Base-by-base conservation (phyloP, 2,113 vertebrate species). In the Strigops habroptila region DNA sequence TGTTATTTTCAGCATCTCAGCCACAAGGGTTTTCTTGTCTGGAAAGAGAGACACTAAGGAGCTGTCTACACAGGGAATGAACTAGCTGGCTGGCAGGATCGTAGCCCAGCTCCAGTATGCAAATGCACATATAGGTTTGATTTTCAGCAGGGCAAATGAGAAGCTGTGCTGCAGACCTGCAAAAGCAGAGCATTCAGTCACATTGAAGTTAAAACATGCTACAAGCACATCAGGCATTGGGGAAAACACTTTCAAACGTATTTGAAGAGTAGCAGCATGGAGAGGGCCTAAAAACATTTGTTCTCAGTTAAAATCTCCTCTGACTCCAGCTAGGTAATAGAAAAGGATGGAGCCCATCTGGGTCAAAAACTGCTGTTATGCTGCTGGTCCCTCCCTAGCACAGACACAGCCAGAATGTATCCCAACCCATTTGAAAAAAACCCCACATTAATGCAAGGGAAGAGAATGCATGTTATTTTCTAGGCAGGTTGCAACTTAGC, bases 41-140 rank as follows among this genome's bases (percentile, higher is more conserved):
- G 88, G 86, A 41, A 94, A n/a, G 83, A 82, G 86, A 70, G n/a
- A 59, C 93, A 93, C 70, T 6, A 37, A 77, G 91, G 96, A 91
- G 88, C 86, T 17, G 74, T 43, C 91, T 86, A 65, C 62, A 28
- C 25, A 69, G 81, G 80, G 91, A 79, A 48, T 8, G 81, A 49
- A 33, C 30, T 59, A 22, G 19, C 91, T 83, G 92, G 80, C 73
- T 93, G 83, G 62, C 86, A 62, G 81, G 81, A 65, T 33, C 4
- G 30, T 8, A 41, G 86, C 83, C 80, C 83, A 35, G 73, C 77
- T 80, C 86, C 14, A 8, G 6, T 43, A 73, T 71, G 62, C 70
- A 82, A 85, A 93, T 31, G 18, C 83, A 89, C n/a, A 21, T 9
- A 49, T 1, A 84, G 88, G 30, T 79, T 79, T 91, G 88, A 82